Conservation (phyloP, 1,140 invertebrate species). For the Agrilus planipennis region DNA sequence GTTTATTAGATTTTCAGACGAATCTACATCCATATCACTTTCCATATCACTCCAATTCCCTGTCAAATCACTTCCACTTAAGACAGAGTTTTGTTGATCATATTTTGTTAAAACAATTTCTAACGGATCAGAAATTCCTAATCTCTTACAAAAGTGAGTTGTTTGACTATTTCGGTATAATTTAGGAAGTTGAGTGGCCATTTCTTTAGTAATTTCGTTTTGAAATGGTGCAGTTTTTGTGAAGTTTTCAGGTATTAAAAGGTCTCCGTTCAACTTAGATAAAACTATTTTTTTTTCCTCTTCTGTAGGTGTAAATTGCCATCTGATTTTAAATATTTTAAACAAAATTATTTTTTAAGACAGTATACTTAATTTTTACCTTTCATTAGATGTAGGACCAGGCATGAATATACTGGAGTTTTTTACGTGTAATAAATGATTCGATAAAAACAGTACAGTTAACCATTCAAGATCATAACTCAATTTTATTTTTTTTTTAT, state of each 20-base stretch:
- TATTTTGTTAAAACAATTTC: slow-evolving; percentile 35
- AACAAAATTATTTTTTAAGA: slow-evolving; percentile 5
- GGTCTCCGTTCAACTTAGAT: slow-evolving; percentile 50
- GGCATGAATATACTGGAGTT: slow-evolving; percentile 64
- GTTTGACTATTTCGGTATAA: slow-evolving; percentile 72
- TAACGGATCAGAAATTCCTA: slow-evolving; percentile 68
- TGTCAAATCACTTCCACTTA: slow-evolving; percentile 2
- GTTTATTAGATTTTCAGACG: slow-evolving; percentile 2
- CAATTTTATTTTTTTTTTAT: slow-evolving; percentile 45
- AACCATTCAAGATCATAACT: slow-evolving; percentile 93
- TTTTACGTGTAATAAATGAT: slow-evolving; percentile 74
- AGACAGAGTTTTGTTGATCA: slow-evolving; percentile 10
- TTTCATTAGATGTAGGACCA: slow-evolving; percentile 52
- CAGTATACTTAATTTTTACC: slow-evolving; percentile 34
- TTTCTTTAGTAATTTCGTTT: slow-evolving; percentile 22
- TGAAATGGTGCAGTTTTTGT: slow-evolving; percentile 48
- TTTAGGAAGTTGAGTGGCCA: slow-evolving; percentile 29
- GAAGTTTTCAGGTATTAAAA: slow-evolving; percentile 70
- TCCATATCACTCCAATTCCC: slow-evolving; percentile 3
- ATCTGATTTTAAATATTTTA: slow-evolving; percentile 38
- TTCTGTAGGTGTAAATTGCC: slow-evolving; percentile 59
- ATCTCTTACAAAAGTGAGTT: slow-evolving; percentile 61
- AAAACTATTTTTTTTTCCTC: slow-evolving; percentile 59
- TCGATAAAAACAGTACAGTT: slow-evolving; percentile 71
- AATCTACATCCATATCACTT: slow-evolving; percentile 4